Conservation (phyloP, 2,888 invertebrate species). For the Hemithea aestivaria region DNA sequence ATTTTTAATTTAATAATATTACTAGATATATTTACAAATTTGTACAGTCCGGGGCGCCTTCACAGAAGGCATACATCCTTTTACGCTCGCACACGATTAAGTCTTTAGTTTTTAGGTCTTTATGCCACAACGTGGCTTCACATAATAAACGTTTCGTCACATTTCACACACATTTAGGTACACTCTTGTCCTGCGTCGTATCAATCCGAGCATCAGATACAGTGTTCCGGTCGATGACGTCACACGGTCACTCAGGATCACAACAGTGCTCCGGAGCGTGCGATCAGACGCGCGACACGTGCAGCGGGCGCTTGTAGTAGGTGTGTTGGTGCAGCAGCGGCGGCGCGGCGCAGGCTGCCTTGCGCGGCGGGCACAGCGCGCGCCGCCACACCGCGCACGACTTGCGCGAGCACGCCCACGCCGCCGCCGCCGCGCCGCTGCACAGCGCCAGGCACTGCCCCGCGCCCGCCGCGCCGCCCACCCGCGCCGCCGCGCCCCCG, state of each 20-base stretch:
- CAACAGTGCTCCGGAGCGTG: too few relatives aligned
- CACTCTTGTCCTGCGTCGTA: too few relatives aligned
- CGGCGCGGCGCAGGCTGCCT: conserved; percentile 57
- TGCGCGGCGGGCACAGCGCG: conserved; percentile 69
- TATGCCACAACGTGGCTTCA: neutral
- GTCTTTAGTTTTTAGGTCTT: conserved; percentile 18
- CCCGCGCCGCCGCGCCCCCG: conserved; percentile 84
- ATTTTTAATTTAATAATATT: conserved; percentile 45
- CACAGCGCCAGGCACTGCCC: conserved; percentile 63
- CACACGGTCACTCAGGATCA: too few relatives aligned
- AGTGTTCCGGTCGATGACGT: too few relatives aligned
- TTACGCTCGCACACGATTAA: conserved; percentile 33
- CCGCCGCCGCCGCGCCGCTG: conserved; percentile 81
- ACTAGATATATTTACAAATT: conserved; percentile 68
- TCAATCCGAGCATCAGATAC: too few relatives aligned
- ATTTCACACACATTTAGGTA: too few relatives aligned
- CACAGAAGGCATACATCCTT: conserved; percentile 66
- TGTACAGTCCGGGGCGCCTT: conserved; percentile 67
- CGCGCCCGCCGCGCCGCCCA: conserved; percentile 77
- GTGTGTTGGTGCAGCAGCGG: conserved; percentile 60
- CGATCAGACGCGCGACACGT: conserved; percentile 68
- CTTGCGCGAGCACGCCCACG: conserved; percentile 81
- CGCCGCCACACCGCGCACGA: conserved; percentile 82
- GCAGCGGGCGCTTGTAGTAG: conserved; percentile 65
- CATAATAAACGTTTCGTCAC: too few relatives aligned